phyloP scores from a whole-genome alignment of 2,888 invertebrate genomes.

The Thymelicus acteon region DNA sequence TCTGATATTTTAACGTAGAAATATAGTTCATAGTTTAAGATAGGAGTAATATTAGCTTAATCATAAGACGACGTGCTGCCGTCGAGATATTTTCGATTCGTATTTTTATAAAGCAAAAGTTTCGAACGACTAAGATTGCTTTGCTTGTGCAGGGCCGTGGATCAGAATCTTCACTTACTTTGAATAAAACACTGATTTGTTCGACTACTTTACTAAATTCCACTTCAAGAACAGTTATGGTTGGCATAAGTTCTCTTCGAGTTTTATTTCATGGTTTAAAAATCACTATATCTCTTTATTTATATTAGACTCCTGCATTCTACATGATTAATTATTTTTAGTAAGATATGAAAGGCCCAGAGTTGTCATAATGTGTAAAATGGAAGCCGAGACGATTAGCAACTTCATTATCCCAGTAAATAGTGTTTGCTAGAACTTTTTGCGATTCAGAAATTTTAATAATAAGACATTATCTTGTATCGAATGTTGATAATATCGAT shows the following conservation, averaged over 20 bases:
- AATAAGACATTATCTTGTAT: conserved; percentile 46
- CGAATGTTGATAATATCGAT: conserved; percentile 46
- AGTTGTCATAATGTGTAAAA: conserved; percentile 58
- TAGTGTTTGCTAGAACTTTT: conserved; percentile 46
- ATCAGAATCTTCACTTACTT: conserved; percentile 54
- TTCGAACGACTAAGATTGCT: conserved; percentile 80
- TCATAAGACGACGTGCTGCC: conserved; percentile 77
- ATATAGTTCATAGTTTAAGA: conserved; percentile 75
- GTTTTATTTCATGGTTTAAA: conserved; percentile 34
- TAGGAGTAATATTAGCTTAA: conserved; percentile 81
- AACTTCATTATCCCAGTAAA: conserved; percentile 48
- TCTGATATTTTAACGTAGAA: conserved; percentile 83
- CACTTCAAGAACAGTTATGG: conserved; percentile 44
- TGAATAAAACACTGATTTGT: conserved; percentile 45
- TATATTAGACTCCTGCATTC: conserved; percentile 41
- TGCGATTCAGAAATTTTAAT: conserved; percentile 45
- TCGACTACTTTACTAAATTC: conserved; percentile 49
- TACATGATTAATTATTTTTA: conserved; percentile 38
- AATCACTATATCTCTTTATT: conserved; percentile 34
- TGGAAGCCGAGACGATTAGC: conserved; percentile 54
- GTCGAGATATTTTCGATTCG: conserved; percentile 84
- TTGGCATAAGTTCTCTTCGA: conserved; percentile 37
- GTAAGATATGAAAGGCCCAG: conserved; percentile 69
- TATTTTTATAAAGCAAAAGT: conserved; percentile 84
- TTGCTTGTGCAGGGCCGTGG: conserved; percentile 82